Percentiles rank a stretch among this genome's conserved stretches.
Evolutionary conservation across 2,888 invertebrate genomes (phyloP).

Genomic region (Heliconius charithonia): DNA sequence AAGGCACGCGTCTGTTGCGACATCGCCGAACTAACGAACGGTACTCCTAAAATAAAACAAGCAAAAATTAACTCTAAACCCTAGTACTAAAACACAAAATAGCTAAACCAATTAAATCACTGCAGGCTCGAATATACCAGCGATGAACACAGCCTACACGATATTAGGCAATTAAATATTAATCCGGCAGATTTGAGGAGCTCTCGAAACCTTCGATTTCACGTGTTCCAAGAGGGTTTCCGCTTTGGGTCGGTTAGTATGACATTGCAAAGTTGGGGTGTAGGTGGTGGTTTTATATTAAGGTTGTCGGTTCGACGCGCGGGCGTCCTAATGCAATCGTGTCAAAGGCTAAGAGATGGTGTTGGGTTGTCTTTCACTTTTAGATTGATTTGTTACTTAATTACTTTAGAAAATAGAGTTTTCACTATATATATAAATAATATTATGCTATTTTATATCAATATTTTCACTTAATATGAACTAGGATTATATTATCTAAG

Average conservation of each 20-base stretch:
- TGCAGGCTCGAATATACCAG: slow-evolving; percentile 62
- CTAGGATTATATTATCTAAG: too few species aligned
- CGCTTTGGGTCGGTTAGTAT: slow-evolving; percentile 54
- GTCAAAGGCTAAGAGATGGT: slow-evolving; percentile 64
- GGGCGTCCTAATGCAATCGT: slow-evolving; percentile 69
- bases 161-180: slow-evolving; percentile 71
- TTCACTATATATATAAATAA: too few species aligned
- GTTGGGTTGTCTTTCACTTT: slow-evolving; percentile 26
- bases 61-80: slow-evolving; percentile 48
- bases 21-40: slow-evolving; percentile 60
- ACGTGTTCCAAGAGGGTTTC: slow-evolving; percentile 40
- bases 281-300: slow-evolving; percentile 75
- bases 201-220: slow-evolving; percentile 42
- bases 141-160: slow-evolving; percentile 70
- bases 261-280: slow-evolving; percentile 61
- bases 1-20: slow-evolving; percentile 77
- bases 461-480: too few species aligned
- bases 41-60: slow-evolving; percentile 49
- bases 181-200: slow-evolving; percentile 57
- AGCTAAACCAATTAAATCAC: slow-evolving; percentile 45
- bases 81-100: background rate
- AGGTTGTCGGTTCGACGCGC: slow-evolving; percentile 63
- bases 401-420: slow-evolving; percentile 37
- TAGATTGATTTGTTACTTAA: slow-evolving; percentile 16
- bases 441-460: too few species aligned